A percentile compares a stretch with the other conserved stretches of the same genome.
Evolutionary conservation across 1,140 invertebrate genomes (phyloP).

Genomic region (Leptinotarsa texana): DNA sequence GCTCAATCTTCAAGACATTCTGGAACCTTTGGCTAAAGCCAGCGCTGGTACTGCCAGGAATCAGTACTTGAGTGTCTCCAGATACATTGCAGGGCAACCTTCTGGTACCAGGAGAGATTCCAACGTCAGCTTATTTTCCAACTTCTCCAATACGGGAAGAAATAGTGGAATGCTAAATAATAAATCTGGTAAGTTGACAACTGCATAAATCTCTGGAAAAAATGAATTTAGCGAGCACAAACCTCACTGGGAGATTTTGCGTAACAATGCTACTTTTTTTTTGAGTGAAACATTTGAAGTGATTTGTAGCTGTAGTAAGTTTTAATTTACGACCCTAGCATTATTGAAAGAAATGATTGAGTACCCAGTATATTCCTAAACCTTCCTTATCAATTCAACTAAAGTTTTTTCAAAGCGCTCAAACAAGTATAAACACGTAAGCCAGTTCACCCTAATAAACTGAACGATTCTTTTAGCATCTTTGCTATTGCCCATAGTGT

Average conservation of each 20-base stretch:
- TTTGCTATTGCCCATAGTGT: too few species aligned
- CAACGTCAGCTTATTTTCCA: slow-evolving; percentile 31
- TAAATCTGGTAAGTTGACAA: slow-evolving; percentile 27
- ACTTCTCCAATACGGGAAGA: slow-evolving; percentile 31
- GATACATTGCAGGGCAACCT: slow-evolving; percentile 69
- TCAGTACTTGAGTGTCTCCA: slow-evolving; percentile 71
- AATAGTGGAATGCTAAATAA: slow-evolving; percentile 33
- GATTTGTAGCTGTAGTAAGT: background rate
- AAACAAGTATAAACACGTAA: too few species aligned
- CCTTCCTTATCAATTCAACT: background rate
- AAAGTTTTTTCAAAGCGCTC: background rate
- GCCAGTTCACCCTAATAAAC: too few species aligned
- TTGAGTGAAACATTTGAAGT: background rate
- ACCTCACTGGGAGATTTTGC: too few species aligned
- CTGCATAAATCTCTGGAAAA: background rate
- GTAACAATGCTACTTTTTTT: background rate
- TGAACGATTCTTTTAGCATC: too few species aligned
- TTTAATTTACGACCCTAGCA: background rate
- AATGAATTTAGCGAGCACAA: background rate
- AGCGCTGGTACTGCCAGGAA: slow-evolving; percentile 66
- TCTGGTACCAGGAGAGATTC: slow-evolving; percentile 38
- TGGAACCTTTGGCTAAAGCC: slow-evolving; percentile 55
- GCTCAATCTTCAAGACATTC: slow-evolving; percentile 54
- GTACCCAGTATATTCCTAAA: background rate
- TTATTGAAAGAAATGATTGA: background rate